phyloP scores from a whole-genome alignment of 1,140 invertebrate genomes.

The Zaprionus davidi region DNA sequence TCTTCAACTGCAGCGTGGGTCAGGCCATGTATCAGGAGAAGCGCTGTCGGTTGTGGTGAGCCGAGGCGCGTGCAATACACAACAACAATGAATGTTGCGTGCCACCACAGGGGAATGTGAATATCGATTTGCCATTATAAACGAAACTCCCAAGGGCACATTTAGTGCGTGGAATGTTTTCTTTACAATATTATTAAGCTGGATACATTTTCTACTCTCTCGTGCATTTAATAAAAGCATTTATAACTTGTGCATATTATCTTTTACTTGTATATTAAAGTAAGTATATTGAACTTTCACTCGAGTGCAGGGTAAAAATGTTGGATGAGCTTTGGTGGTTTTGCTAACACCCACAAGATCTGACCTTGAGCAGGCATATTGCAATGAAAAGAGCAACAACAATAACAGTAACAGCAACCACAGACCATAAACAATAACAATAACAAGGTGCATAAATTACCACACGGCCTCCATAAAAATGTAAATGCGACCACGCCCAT shows the following conservation, averaged over 20 bases:
- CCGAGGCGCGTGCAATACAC: no score
- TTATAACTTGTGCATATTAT: background rate
- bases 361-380: slow-evolving; percentile 55
- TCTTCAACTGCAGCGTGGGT: slow-evolving; percentile 51
- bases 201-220: background rate
- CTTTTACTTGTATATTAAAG: no score
- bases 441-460: slow-evolving; percentile 69
- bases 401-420: slow-evolving; percentile 35
- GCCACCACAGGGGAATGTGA: slow-evolving; percentile 8
- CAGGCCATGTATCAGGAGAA: slow-evolving; percentile 47
- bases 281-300: no score
- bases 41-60: slow-evolving; percentile 52
- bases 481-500: slow-evolving; percentile 57
- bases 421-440: slow-evolving; percentile 30
- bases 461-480: slow-evolving; percentile 58
- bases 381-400: slow-evolving; percentile 42
- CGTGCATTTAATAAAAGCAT: background rate
- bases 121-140: slow-evolving; percentile 30
- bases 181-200: background rate
- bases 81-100: slow-evolving; percentile 23
- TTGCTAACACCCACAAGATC: slow-evolving; percentile 1
- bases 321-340: background rate
- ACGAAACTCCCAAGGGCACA: background rate
- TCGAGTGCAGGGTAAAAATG: background rate
- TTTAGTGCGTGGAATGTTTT: background rate